Conservation (phyloP, 2,797 vertebrate species). For the Gallirallus australis region DNA sequence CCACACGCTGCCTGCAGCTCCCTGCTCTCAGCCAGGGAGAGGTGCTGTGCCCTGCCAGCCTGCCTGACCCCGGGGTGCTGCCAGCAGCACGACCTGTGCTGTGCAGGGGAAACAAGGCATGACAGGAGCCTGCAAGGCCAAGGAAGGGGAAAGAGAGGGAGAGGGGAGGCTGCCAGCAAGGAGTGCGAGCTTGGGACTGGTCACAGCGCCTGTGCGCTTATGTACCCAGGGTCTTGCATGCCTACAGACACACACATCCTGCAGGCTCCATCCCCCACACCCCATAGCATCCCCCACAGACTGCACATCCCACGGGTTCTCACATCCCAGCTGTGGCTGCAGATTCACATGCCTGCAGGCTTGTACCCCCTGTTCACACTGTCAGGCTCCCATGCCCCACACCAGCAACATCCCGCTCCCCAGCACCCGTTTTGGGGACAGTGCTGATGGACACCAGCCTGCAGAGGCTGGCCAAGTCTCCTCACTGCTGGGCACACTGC, state of each 20-base stretch:
- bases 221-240: neutral
- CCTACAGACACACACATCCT: neutral
- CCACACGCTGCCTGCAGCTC: neutral
- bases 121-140: neutral
- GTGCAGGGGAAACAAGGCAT: neutral
- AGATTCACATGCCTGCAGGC: neutral
- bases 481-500: accelerated
- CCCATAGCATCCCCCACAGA: no score
- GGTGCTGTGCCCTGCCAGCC: accelerated
- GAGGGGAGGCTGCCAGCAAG: neutral
- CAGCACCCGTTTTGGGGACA: accelerated
- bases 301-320: neutral
- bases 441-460: neutral
- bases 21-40: neutral
- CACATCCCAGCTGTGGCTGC: neutral
- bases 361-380: neutral
- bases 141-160: neutral
- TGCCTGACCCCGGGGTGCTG: neutral
- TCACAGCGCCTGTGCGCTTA: accelerated
- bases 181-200: accelerated
- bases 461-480: no score
- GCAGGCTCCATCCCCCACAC: no score
- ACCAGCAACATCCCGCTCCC: accelerated
- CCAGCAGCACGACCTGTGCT: accelerated
- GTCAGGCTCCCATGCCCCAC: neutral